Conservation (phyloP, 2,797 vertebrate genomes). For the Botia kubotai region DNA sequence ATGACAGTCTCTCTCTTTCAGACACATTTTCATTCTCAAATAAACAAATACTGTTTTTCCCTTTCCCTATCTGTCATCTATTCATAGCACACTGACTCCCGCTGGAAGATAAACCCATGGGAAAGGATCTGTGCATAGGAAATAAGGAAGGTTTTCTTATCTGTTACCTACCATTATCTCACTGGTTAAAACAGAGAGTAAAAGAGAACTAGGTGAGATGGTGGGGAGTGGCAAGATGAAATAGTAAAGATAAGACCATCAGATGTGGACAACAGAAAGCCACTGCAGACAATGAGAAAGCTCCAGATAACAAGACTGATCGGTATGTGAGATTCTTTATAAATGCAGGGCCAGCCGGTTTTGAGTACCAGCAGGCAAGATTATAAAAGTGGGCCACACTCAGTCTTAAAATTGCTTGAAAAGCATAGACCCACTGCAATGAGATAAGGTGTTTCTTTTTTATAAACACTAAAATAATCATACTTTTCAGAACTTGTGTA, state of each 20-base stretch:
- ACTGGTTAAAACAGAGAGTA: slow-evolving; percentile 22
- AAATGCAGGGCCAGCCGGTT: too few species aligned
- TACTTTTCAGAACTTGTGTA: slow-evolving; percentile 7
- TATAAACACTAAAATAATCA: background rate
- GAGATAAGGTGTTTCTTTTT: too few species aligned
- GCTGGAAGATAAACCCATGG: slow-evolving; percentile 33
- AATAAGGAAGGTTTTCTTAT: slow-evolving; percentile 25
- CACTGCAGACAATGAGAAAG: background rate
- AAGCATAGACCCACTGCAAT: background rate
- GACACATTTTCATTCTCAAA: slow-evolving; percentile 30
- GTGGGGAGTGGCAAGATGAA: slow-evolving; percentile 16
- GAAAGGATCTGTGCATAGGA: background rate
- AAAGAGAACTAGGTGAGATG: background rate
- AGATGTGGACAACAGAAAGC: slow-evolving; percentile 10
- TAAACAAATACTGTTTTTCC: slow-evolving; percentile 30
- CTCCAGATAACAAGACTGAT: slow-evolving; percentile 1
- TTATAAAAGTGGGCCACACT: too few species aligned
- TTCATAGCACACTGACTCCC: slow-evolving; percentile 37
- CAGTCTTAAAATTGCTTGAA: background rate
- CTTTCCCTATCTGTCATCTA: slow-evolving; percentile 33
- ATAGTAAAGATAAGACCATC: slow-evolving; percentile 32
- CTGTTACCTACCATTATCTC: slow-evolving; percentile 11
- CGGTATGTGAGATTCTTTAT: too few species aligned
- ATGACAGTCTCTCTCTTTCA: slow-evolving; percentile 31
- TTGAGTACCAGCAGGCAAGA: too few species aligned